Conservation (phyloP, 2,797 vertebrate genomes). For the Paratrypauchen microcephalus region DNA sequence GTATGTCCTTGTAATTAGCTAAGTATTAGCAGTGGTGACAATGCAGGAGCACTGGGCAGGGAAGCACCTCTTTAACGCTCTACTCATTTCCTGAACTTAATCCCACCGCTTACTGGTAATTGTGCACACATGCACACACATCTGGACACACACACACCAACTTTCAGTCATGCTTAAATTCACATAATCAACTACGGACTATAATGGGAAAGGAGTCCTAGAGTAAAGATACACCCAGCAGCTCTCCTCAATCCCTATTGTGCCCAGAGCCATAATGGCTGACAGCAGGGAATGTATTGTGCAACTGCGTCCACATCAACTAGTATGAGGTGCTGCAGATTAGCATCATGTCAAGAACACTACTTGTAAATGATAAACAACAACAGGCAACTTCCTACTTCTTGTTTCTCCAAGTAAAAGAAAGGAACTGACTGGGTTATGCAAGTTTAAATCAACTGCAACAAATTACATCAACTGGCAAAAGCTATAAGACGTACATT, state of each 20-base stretch:
- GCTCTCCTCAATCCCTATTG: constrained; percentile 62
- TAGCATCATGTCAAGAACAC: constrained; percentile 61
- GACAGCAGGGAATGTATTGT: constrained; percentile 40
- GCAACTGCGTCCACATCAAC: constrained; percentile 1
- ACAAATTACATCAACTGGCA: no score
- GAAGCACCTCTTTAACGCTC: constrained; percentile 73
- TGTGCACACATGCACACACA: constrained; percentile 51
- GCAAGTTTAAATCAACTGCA: constrained; percentile 65
- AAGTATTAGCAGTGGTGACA: constrained; percentile 77
- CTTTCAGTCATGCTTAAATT: constrained; percentile 42
- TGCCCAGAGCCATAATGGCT: constrained; percentile 56
- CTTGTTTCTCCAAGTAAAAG: constrained; percentile 45
- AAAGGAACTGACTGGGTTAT: constrained; percentile 53
- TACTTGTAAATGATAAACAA: constrained; percentile 36
- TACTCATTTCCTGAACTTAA: constrained; percentile 86
- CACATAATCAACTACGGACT: constrained; percentile 62
- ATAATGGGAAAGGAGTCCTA: constrained; percentile 48
- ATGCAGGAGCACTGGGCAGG: constrained; percentile 68
- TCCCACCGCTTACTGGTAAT: constrained; percentile 81
- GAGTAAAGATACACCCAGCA: constrained; percentile 56
- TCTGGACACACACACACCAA: constrained; percentile 37
- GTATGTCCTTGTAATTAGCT: constrained; percentile 82
- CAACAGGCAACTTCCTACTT: constrained; percentile 58
- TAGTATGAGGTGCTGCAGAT: constrained; percentile 34
- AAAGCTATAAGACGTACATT: constrained; percentile 55